Percentiles rank a stretch among this genome's conserved stretches.
Conservation (phyloP, 2,113 vertebrate species). For the Cariama cristata region DNA sequence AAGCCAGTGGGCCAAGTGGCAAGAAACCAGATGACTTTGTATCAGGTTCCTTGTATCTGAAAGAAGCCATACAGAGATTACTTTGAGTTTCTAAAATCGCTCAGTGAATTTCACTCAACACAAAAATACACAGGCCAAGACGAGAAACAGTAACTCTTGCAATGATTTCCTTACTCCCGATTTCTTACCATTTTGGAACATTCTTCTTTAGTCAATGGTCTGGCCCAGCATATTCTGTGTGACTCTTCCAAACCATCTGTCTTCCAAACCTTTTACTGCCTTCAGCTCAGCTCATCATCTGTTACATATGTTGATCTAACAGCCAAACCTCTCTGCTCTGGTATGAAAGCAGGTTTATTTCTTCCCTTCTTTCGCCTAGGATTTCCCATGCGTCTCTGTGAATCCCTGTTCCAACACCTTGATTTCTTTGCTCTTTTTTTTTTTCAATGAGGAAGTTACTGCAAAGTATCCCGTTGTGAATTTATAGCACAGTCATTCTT, state of each 20-base stretch:
- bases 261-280: background rate
- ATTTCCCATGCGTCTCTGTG: background rate
- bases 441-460: background rate
- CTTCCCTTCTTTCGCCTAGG: background rate
- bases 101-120: background rate
- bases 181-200: background rate
- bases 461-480: background rate
- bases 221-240: background rate
- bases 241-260: background rate
- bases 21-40: background rate
- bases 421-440: background rate
- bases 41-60: background rate
- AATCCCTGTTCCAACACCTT: background rate
- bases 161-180: background rate
- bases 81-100: background rate
- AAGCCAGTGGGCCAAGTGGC: background rate
- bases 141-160: background rate
- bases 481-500: background rate
- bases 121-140: background rate
- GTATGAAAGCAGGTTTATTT: background rate
- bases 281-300: background rate
- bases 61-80: background rate
- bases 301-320: background rate
- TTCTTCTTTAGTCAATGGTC: background rate
- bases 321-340: background rate